phyloP scores from a whole-genome alignment of 1,140 invertebrate genomes.

The Trichogramma pretiosum region DNA sequence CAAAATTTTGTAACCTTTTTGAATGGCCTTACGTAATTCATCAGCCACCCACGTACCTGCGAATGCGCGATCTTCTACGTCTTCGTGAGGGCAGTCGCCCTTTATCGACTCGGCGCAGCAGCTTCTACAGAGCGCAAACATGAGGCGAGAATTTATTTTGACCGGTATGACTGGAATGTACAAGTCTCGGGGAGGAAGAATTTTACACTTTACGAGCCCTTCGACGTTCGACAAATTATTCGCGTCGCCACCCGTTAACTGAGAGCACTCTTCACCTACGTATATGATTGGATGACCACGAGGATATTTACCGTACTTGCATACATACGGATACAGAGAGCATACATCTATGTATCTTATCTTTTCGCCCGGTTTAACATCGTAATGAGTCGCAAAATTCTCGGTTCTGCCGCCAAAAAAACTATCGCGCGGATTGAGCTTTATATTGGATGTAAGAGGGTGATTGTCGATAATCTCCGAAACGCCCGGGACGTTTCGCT shows the following conservation, averaged over 20 bases:
- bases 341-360: conserved; percentile 33
- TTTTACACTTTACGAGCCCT: conserved; percentile 21
- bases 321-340: conserved; percentile 29
- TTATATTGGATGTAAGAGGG: neutral
- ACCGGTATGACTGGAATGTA: conserved; percentile 21
- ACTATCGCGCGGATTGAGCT: conserved; percentile 15
- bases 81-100: conserved; percentile 23
- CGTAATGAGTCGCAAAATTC: conserved; percentile 25
- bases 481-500: neutral
- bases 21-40: conserved; percentile 33
- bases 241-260: neutral
- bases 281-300: conserved; percentile 33
- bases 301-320: conserved; percentile 29
- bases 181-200: conserved; percentile 21
- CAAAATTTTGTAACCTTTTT: conserved; percentile 32
- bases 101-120: conserved; percentile 14
- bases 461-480: neutral
- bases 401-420: conserved; percentile 36
- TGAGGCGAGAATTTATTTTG: conserved; percentile 9
- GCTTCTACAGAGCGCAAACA: conserved; percentile 21
- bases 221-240: neutral
- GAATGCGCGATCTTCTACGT: conserved; percentile 27
- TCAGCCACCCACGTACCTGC: conserved; percentile 34
- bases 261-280: conserved; percentile 5
- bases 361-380: conserved; percentile 24